These are phyloP conservation scores for Ormyrus pomaceus DNA, from an alignment of 2,888 invertebrate species.

Conservation along the genomic window DNA sequence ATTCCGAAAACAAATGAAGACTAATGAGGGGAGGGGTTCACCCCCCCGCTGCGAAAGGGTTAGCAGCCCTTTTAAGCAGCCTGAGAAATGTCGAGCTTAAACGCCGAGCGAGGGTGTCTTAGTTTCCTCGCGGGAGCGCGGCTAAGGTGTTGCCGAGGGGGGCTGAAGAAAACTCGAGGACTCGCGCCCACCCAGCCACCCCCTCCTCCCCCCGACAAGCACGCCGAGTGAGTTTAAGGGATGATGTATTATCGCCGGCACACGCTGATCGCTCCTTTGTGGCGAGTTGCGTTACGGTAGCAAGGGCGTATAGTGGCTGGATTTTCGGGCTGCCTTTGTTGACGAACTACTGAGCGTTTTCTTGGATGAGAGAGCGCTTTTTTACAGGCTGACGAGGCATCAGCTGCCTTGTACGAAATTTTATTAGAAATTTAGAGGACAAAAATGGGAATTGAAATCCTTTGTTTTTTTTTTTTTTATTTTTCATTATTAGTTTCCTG, in stretches of 20 bases:
- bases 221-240: slow-evolving; percentile 65
- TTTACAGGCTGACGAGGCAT: too few species aligned
- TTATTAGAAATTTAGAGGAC: neutral
- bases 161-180: too few species aligned
- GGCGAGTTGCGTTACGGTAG: neutral
- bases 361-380: too few species aligned
- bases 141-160: slow-evolving; percentile 42
- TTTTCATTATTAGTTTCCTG: too few species aligned
- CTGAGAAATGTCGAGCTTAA: slow-evolving; percentile 74
- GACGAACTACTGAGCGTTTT: neutral
- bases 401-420: neutral
- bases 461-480: slow-evolving; percentile 29
- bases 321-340: neutral
- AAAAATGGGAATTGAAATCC: neutral
- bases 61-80: slow-evolving; percentile 72
- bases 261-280: slow-evolving; percentile 61
- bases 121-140: slow-evolving; percentile 60
- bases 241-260: slow-evolving; percentile 73
- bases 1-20: slow-evolving; percentile 76
- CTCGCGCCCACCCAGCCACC: slow-evolving; percentile 4
- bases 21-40: slow-evolving; percentile 72
- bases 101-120: slow-evolving; percentile 69
- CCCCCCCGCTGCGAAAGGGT: slow-evolving; percentile 67
- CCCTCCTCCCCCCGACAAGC: slow-evolving; percentile 37
- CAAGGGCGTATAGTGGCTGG: too few species aligned